phyloP scores from a whole-genome alignment of 2,113 vertebrate genomes.

The Trichechus manatus region DNA sequence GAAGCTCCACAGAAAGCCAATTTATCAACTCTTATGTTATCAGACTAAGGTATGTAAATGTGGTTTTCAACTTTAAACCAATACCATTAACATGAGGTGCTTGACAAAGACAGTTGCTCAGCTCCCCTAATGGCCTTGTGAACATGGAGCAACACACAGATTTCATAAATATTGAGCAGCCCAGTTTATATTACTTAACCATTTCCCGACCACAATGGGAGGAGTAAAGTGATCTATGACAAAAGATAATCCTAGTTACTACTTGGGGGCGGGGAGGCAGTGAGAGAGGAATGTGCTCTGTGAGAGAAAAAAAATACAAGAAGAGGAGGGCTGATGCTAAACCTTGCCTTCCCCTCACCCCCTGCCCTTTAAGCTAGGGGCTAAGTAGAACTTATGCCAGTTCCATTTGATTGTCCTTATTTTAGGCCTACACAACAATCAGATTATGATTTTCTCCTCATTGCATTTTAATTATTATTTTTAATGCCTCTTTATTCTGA shows the following conservation, averaged over 20 bases:
- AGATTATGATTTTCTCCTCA: not conserved
- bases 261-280: not conserved
- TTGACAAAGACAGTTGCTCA: not conserved
- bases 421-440: not conserved
- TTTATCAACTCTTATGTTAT: slow-evolving; percentile 80
- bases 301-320: not conserved
- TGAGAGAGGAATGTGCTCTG: not conserved
- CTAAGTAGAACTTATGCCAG: not conserved
- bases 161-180: not conserved
- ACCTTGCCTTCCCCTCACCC: no score
- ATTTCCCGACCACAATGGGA: not conserved
- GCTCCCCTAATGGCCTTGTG: not conserved
- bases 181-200: not conserved
- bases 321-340: not conserved
- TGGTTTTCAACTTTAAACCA: slow-evolving; percentile 5
- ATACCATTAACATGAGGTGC: not conserved
- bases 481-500: not conserved
- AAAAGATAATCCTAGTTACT: not conserved
- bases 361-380: not conserved
- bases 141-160: not conserved
- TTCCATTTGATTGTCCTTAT: not conserved
- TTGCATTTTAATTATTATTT: slow-evolving; percentile 4
- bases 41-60: slow-evolving; percentile 76
- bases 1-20: slow-evolving; percentile 45
- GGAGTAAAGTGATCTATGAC: not conserved